Evolutionary conservation across 2,888 invertebrate genomes (phyloP), one percentile per base, ranked within the genome.

Genomic region (Scaptomyza tumidula): DNA sequence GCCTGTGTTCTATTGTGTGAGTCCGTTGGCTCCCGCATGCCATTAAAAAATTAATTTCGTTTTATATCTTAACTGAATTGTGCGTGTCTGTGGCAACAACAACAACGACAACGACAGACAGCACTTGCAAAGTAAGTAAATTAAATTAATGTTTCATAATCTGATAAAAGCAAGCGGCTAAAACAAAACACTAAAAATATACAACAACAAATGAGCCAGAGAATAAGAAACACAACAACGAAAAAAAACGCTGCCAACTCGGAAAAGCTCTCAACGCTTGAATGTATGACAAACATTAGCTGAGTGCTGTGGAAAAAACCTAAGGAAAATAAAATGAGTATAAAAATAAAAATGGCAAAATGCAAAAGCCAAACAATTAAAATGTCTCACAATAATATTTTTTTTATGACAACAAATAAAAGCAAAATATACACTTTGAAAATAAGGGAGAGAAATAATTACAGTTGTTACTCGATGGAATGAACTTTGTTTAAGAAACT

Each of bases 21-120:
- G 37, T 14, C n/a, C 24, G n/a, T 27, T 14, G 9, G 14, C n/a
- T 24, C 19, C 53, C 24, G 46, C 41, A 65, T 75, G 86, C 81
- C 85, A 83, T 83, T 84, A 83, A 83, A 85, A 87, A 84, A 87
- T 83, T 73, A 87, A 87, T 85, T 83, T 85, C 82, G 71, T 79
- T 87, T 84, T 81, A 85, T 85, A 78, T 78, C 78, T 81, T 87
- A 83, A 83, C 87, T 83, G 85, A 83, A 81, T 85, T 83, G 73
- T 49, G 71, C 78, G 84, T 76, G 79, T 72, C 65, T 75, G 73
- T 41, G 60, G 39, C 50, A 71, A 19, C 73, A 58, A 43, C 46
- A 39, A 33, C 54, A 60, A 35, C 27, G 53, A 24, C 44, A 59
- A 35, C 44, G 41, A 31, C 31, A 31, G 6, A 49, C 54, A 44